Evolutionary conservation across 1,140 invertebrate genomes (phyloP), one percentile per base, ranked within the genome.

Genomic region (Nomia melanderi): DNA sequence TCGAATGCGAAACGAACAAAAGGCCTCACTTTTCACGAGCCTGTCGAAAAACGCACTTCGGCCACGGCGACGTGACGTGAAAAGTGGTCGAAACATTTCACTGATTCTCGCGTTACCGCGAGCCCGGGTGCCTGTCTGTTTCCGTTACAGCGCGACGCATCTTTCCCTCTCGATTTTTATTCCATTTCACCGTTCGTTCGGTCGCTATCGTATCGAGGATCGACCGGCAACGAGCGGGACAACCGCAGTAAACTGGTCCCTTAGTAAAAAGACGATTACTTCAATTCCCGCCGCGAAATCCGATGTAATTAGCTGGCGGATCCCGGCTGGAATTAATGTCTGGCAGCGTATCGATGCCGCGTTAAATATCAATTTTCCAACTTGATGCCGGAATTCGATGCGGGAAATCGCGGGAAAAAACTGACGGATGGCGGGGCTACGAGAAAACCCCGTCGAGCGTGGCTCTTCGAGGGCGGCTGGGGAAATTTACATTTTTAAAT

Each of bases 401-500:
- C 1, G 23, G 29, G 25, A 17, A 63, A 66, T 53, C 47, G 53
- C 23, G 33, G 33, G 23, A 60, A 56, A 57, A 44, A 36, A 17
- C 41, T 9, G 41, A 25, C 2, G 36, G 17, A 8, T 1, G 23
- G 9, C n/a, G 27, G 14, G 39, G 9, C 4, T 7, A 17, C 12
- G 17, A 41, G 3, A 23, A 36, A 23, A 12, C 33, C 17, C 47
- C 6, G 20, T 6, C 47, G 20, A n/a, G 17, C 20, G 27, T n/a
- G 47, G 39, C 41, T 69, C 29, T 36, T 47, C 44, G 59, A 17
- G 31, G n/a, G n/a, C n/a, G n/a, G 25, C n/a, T 6, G 59, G 44
- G 14, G 17, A 64, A 73, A 73, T 74, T 74, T 74, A 65, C 71
- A 74, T 74, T 74, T 74, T 74, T 54, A 65, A 74, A 74, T 74